Percentiles rank a stretch among this genome's conserved stretches.
phyloP scores from a whole-genome alignment of 2,888 invertebrate genomes.

The Maniola hyperantus region DNA sequence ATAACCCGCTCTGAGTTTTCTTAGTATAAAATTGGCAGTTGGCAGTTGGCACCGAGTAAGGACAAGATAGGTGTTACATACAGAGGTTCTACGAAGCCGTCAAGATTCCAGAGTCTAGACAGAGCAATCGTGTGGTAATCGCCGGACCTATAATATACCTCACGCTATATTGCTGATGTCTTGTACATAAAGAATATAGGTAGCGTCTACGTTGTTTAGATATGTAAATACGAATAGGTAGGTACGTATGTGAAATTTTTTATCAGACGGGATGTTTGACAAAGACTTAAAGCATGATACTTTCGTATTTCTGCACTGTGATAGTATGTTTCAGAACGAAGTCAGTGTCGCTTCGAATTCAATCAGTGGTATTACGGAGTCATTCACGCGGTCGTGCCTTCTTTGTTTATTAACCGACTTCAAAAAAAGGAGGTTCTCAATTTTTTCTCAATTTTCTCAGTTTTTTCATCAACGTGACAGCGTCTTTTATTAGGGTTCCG shows the following conservation, averaged over 20 bases:
- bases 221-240: background rate
- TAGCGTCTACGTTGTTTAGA: slow-evolving; percentile 8
- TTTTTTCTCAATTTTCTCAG: background rate
- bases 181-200: background rate
- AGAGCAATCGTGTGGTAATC: too few species aligned
- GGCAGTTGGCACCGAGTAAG: too few species aligned
- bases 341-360: slow-evolving; percentile 27
- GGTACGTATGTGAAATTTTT: slow-evolving; percentile 36
- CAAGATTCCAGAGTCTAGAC: too few species aligned
- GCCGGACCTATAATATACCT: too few species aligned
- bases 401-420: slow-evolving; percentile 31
- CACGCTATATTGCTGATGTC: background rate
- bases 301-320: slow-evolving; percentile 22
- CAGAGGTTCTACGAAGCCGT: too few species aligned
- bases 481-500: background rate
- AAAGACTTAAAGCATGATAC: slow-evolving; percentile 45
- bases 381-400: slow-evolving; percentile 45
- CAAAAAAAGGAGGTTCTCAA: too few species aligned
- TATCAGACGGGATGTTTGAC: slow-evolving; percentile 48
- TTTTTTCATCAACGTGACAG: background rate
- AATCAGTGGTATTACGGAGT: slow-evolving; percentile 31
- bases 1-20: too few species aligned
- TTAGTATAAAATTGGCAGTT: too few species aligned
- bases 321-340: slow-evolving; percentile 10
- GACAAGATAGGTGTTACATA: too few species aligned